phyloP scores from a whole-genome alignment of 2,888 invertebrate species.

The Napeogenes inachia region DNA sequence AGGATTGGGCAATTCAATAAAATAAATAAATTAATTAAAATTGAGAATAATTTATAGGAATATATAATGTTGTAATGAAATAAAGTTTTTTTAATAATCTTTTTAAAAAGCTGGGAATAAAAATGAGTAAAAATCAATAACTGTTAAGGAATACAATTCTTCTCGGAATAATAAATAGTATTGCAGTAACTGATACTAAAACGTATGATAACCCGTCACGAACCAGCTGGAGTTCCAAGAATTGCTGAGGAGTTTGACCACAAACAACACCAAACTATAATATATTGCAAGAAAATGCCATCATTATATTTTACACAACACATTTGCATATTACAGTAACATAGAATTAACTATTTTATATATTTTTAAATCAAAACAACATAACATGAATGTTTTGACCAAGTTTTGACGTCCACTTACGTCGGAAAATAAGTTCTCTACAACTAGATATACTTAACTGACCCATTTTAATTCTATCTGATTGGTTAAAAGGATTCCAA shows the following conservation, averaged over 20 bases:
- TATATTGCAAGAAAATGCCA: slow-evolving; percentile 36
- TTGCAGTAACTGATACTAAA: slow-evolving; percentile 26
- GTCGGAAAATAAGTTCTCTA: slow-evolving; percentile 38
- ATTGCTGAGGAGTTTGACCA: slow-evolving; percentile 38
- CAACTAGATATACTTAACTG: slow-evolving; percentile 24
- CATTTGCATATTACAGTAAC: slow-evolving; percentile 22
- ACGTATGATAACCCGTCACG: slow-evolving; percentile 40
- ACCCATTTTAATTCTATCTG: slow-evolving; percentile 26
- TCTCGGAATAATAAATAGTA: slow-evolving; percentile 5
- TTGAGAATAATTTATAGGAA: neutral
- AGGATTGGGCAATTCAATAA: too few species aligned
- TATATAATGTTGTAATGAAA: slow-evolving; percentile 20
- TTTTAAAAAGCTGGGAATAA: slow-evolving; percentile 19
- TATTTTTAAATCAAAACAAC: slow-evolving; percentile 51
- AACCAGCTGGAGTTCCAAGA: slow-evolving; percentile 57
- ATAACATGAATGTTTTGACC: slow-evolving; percentile 55
- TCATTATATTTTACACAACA: slow-evolving; percentile 27
- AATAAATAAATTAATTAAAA: neutral
- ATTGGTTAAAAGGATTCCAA: slow-evolving; percentile 35
- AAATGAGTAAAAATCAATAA: slow-evolving; percentile 6
- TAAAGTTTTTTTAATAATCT: slow-evolving; percentile 4
- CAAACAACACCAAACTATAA: slow-evolving; percentile 36
- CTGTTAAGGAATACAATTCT: slow-evolving; percentile 11
- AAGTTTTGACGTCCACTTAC: slow-evolving; percentile 43
- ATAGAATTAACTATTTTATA: slow-evolving; percentile 31